Conservation (phyloP, 2,113 vertebrate species). For the Hippocampus guttulatus region DNA sequence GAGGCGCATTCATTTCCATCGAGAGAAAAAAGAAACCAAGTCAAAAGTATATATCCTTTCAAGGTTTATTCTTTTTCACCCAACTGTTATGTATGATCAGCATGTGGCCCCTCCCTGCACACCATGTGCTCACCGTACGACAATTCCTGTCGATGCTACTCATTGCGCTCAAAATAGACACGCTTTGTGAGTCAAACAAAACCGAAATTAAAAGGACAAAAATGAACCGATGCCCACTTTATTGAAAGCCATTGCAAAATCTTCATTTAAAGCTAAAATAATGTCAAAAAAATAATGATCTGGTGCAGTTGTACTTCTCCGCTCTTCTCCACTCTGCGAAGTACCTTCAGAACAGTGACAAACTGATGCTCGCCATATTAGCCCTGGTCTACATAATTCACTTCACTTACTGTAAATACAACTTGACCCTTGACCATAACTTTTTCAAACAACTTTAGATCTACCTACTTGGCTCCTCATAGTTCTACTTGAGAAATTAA, state of each 20-base stretch:
- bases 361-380: background rate
- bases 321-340: too few relatives aligned
- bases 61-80: conserved; percentile 11
- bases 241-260: background rate
- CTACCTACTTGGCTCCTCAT: background rate
- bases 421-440: background rate
- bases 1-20: conserved; percentile 19
- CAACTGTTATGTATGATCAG: conserved; percentile 14
- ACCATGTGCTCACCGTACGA: conserved; percentile 22
- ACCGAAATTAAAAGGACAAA: background rate
- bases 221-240: background rate
- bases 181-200: background rate
- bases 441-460: too few relatives aligned
- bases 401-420: background rate
- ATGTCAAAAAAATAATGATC: too few relatives aligned
- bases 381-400: background rate
- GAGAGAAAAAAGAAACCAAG: conserved; percentile 13
- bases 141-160: conserved; percentile 12
- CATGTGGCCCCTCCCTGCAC: conserved; percentile 5
- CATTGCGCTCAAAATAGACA: conserved; percentile 48
- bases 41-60: conserved; percentile 10
- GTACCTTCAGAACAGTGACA: background rate
- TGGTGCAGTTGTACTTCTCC: too few relatives aligned
- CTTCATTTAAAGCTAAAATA: too few relatives aligned
- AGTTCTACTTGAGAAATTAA: background rate